Evolutionary conservation across 2,113 vertebrate genomes (phyloP), one percentile per base, ranked within the genome.

Genomic region (Actenoides lindsayi): DNA sequence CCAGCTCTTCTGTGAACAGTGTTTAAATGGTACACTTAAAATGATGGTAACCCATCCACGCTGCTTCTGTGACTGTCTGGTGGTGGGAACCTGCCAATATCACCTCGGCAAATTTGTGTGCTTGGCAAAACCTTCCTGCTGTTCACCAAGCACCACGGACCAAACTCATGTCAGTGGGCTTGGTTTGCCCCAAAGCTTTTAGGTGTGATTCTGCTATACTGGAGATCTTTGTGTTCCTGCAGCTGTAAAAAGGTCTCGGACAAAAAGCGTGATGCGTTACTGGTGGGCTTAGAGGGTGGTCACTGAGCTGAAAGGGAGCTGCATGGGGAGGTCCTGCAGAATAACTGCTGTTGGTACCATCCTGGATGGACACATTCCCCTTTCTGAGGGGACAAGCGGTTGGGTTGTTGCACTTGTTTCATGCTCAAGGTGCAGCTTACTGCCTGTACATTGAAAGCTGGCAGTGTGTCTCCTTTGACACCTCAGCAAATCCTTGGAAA

Each of bases 1-100:
- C 73, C 59, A 71, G 77, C 90, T 96, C 90, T 94, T 70, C 80
- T 73, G 64, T 77, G 68, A 96, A 56, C 28, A 75, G 54, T 18
- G 41, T 92, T 95, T 83, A 60, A 65, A 62, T 80, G 84, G 54
- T 27, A 57, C 78, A 37, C 94, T 95, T 95, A 9, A 67, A 60
- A 67, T 54, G 11, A 53, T 48, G 76, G 83, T 41, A 50, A 65
- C 50, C 41, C 68, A 39, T 87, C 79, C 60, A 42, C n/a, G 2
- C 41, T 1, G 4, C 68, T 76, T n/a, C 64, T 44, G 9, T 1
- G 16, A 8, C 54, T 50, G 50, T 11, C 73, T 37, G 7, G 19
- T 15, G 18, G 37, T 75, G 78, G 74, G 44, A 37, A 37, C 4
- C 0, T 46, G 71, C 79, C 68, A 60, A 0, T 11, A 30, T 5